Conservation (phyloP, 30 jellyfish, hydroid and myxozoan genomes). For the Hydra vulgaris region DNA sequence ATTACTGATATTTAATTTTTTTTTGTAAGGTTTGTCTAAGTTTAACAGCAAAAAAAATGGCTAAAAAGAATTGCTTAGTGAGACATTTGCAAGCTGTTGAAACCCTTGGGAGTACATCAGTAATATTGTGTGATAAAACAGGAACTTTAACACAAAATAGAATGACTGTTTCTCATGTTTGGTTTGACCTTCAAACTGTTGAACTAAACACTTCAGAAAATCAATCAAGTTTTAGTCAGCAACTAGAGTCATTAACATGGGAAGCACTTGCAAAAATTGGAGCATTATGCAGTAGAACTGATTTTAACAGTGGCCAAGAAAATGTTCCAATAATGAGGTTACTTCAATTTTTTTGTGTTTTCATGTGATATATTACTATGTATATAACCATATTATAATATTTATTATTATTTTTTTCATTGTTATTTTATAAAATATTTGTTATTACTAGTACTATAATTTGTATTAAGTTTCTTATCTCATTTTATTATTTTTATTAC, state of each 20-base stretch:
- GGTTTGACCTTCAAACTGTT: conserved; percentile 75
- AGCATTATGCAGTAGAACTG: conserved; percentile 92
- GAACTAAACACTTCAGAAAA: conserved; percentile 95
- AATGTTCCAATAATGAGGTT: conserved; percentile 33
- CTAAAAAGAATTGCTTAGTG: conserved; percentile 12
- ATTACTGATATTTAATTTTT: not conserved
- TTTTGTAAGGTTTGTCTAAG: conserved; percentile 67
- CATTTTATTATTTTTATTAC: too few species aligned
- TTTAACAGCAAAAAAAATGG: conserved; percentile 13
- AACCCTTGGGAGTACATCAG: conserved; percentile 57
- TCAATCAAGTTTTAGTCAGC: conserved; percentile 86
- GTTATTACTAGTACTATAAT: too few species aligned
- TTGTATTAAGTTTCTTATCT: too few species aligned
- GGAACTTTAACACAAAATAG: conserved; percentile 39
- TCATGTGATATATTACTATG: too few species aligned
- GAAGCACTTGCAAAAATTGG: conserved; percentile 81
- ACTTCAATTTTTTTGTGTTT: too few species aligned
- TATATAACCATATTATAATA: too few species aligned
- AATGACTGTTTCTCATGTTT: conserved; percentile 42
- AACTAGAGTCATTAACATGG: conserved; percentile 87
- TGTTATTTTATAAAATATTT: too few species aligned
- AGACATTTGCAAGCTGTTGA: conserved; percentile 97
- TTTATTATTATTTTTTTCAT: too few species aligned
- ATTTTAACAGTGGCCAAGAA: conserved; percentile 64
- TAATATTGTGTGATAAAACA: not conserved